Conservation (phyloP, 2,888 invertebrate genomes). For the Vesta saturnalis region DNA sequence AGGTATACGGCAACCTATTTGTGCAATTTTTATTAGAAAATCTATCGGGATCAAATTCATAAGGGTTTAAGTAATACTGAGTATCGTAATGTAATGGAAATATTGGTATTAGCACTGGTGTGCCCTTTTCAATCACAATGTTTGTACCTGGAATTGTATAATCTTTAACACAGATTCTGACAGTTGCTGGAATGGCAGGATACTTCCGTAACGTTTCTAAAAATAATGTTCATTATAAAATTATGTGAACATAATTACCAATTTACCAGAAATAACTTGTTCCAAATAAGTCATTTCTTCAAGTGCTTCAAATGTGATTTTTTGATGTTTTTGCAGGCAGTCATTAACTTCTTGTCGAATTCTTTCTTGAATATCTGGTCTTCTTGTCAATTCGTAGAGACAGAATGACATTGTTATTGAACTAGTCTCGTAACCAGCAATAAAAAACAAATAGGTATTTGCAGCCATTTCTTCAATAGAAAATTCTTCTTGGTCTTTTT, state of each 20-base stretch:
- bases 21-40: conserved; percentile 66
- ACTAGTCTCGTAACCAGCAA: too few species aligned
- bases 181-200: conserved; percentile 23
- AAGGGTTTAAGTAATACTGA: conserved; percentile 26
- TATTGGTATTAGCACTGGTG: conserved; percentile 14
- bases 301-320: conserved; percentile 62
- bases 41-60: conserved; percentile 48
- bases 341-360: conserved; percentile 59
- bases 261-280: conserved; percentile 58
- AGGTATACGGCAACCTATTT: conserved; percentile 64
- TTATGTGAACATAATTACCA: neutral
- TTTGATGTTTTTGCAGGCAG: conserved; percentile 55
- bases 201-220: conserved; percentile 33
- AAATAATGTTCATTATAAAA: conserved; percentile 39
- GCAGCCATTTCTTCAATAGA: conserved; percentile 30
- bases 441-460: too few species aligned
- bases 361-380: conserved; percentile 61
- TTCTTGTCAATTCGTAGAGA: conserved; percentile 64
- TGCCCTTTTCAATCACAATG: conserved; percentile 16
- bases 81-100: conserved; percentile 24
- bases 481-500: conserved; percentile 48
- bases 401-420: too few species aligned
- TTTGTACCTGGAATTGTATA: conserved; percentile 23
- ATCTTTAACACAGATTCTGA: conserved; percentile 13
- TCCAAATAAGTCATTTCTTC: conserved; percentile 64